These are phyloP conservation scores for Heliconius erato DNA, from an alignment of 2,888 invertebrate species.

Conservation along the genomic window DNA sequence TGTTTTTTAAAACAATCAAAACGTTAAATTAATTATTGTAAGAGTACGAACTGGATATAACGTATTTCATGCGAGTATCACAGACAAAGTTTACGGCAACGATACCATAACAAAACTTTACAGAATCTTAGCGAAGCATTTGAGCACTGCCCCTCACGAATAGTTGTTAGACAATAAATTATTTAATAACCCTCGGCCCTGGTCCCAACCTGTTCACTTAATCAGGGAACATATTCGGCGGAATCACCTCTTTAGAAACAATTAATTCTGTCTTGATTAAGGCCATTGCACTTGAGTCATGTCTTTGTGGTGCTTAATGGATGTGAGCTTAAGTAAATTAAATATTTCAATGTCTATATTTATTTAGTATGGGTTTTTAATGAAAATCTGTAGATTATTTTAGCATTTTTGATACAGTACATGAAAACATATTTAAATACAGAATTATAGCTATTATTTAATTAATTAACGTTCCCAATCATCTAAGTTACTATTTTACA, in stretches of 20 bases:
- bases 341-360: conserved; percentile 28
- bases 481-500: too few species aligned
- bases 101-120: conserved; percentile 74
- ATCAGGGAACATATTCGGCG: conserved; percentile 77
- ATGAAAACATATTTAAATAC: too few species aligned
- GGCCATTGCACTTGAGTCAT: conserved; percentile 62
- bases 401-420: too few species aligned
- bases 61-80: conserved; percentile 43
- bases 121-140: conserved; percentile 76
- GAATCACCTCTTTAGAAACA: conserved; percentile 81
- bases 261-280: conserved; percentile 75
- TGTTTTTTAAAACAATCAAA: background rate
- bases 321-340: conserved; percentile 42
- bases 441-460: too few species aligned
- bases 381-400: too few species aligned
- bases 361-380: background rate
- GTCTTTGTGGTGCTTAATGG: conserved; percentile 57
- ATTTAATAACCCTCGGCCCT: conserved; percentile 80
- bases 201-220: conserved; percentile 76
- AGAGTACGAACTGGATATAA: background rate
- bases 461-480: too few species aligned
- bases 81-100: conserved; percentile 70
- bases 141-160: conserved; percentile 73
- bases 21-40: background rate
- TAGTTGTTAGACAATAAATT: conserved; percentile 83